Conservation (phyloP, 2,797 vertebrate species). For the Gephyroberyx darwinii region DNA sequence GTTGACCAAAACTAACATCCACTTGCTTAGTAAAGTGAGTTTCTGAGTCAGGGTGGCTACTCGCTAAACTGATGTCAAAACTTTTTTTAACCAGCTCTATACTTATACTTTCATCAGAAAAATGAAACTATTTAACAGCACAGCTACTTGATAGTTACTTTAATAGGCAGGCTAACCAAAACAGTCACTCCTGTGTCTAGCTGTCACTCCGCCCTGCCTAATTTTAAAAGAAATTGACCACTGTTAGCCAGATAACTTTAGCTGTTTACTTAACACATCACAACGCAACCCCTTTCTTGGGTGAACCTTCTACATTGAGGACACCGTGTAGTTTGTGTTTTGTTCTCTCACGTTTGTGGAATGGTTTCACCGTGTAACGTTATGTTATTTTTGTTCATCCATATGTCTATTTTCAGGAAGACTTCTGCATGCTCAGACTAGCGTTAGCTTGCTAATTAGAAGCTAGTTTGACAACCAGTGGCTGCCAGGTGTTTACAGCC, state of each 20-base stretch:
- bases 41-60: background rate
- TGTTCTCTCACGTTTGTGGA: too few relatives aligned
- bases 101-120: accelerated
- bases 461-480: background rate
- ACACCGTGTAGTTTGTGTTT: too few relatives aligned
- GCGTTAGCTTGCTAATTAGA: too few relatives aligned
- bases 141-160: conserved; percentile 4
- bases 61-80: accelerated
- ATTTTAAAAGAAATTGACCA: background rate
- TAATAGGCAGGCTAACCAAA: conserved; percentile 30
- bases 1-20: background rate
- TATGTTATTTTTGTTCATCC: too few relatives aligned
- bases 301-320: too few relatives aligned
- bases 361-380: too few relatives aligned
- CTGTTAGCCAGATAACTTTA: background rate
- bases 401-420: too few relatives aligned
- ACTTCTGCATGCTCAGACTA: too few relatives aligned
- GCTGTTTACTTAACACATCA: too few relatives aligned
- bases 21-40: background rate
- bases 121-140: background rate
- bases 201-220: conserved; percentile 27
- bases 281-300: too few relatives aligned
- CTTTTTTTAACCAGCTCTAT: background rate
- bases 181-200: conserved; percentile 9
- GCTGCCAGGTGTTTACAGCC: background rate